Evolutionary conservation across 1,140 invertebrate species (phyloP), one percentile per base, ranked within the genome.

Genomic region (Meloidogyne exigua): DNA sequence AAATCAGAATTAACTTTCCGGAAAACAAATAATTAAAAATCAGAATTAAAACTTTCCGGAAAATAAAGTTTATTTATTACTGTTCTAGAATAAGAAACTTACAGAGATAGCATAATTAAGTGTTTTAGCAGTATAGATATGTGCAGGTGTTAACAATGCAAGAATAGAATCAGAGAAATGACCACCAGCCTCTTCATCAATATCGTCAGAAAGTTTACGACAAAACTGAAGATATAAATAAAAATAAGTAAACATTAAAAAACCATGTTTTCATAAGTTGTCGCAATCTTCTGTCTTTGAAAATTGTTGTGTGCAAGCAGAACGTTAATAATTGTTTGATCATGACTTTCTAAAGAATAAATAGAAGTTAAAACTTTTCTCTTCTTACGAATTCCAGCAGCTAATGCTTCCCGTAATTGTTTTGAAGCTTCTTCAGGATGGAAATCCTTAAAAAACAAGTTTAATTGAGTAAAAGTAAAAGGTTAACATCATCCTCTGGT

Each of bases 371-470:
- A 18, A 18, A 49, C 42, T 23, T 25, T 49, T 28, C 28, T 18
- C 2, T 18, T 73, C 77, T 76, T 77, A 81, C 80, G 81, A 71
- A 81, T 84, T 57, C 82, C 80, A 28, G 44, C 83, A 12, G 71
- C 63, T 11, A 82, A 39, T 25, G 81, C 81, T 72, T 77, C 23
- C 15, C 81, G 62, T 12, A 82, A 66, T n/a, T 57, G 12, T 76
- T 82, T 82, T 44, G 72, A 77, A 18, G 83, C 81, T 65, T 84
- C 81, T 67, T 82, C 81, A n/a, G 81, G 81, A n/a, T 65, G 79
- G 44, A 82, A 82, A 26, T 82, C 18, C 49, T 57, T 7, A n/a
- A 57, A 57, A 57, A 49, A n/a, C n/a, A n/a, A n/a, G n/a, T n/a
- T 5, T n/a, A 49, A 7, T 5, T n/a, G n/a, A 44, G 1, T 7